Base-by-base conservation (phyloP, 1,140 invertebrate genomes). In the Palaemon carinicauda region DNA sequence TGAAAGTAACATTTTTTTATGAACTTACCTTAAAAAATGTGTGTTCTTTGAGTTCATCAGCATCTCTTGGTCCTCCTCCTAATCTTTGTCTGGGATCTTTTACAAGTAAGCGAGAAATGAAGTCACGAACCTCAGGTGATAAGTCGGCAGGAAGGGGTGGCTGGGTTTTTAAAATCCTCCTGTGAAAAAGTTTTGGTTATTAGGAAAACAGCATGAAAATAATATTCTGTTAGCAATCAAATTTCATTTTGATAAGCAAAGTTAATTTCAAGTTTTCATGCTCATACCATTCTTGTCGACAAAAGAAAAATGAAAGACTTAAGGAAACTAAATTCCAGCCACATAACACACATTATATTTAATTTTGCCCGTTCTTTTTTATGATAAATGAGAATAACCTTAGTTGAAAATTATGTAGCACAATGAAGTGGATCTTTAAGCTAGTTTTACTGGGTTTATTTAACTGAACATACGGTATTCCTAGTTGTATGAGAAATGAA, bases 51-150 rank as follows among this genome's bases (percentile, higher is more conserved):
- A 98, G 93, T 91, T 98, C 97, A 77, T 93, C 93, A 15, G 97
- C 96, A 91, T 97, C 97, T 0, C 92, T 92, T 9, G 94, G 93
- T 1, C 96, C 96, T 29, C 96, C 95, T 75, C 98, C 97, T 77
- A 98, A 92, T 89, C 98, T 93, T 89, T 94, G 94, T 17, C 95
- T 93, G 0, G 97, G 96, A 91, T 99, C 96, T 91, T 98, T 98
- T 10, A 97, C 94, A 80, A 99, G 91, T 60, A 99, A 92, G 90
- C 95, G 94, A 53, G 92, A 92, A 74, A 96, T 95, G 88, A 96
- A 95, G 90, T 95, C 94, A 82, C 92, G 92, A 0, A 94, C 94
- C 33, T 92, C 92, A 2, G 92, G 84, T 21, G 94, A 94, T 60
- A 96, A 92, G 56, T 93, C 91, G 60, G 94, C 94, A 1, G 97